phyloP scores from a whole-genome alignment of 2,113 vertebrate genomes.

The Calypte anna region DNA sequence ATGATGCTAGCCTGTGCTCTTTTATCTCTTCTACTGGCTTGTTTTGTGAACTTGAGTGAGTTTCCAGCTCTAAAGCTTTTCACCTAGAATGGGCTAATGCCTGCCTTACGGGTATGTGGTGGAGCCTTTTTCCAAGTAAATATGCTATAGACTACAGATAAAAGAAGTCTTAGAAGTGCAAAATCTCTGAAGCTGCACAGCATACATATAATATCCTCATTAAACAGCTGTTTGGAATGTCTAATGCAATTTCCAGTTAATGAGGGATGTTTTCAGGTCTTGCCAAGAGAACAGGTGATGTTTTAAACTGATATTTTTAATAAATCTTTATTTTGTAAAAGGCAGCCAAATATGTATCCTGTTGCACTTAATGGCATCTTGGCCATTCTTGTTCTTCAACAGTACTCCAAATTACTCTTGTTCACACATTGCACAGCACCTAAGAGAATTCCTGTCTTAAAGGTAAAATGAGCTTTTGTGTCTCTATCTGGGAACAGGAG shows the following conservation, averaged over 20 bases:
- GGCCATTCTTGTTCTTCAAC: background rate
- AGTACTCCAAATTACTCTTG: background rate
- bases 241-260: constrained; percentile 30
- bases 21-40: background rate
- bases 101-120: constrained; percentile 14
- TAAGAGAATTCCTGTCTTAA: background rate
- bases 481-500: background rate
- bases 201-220: background rate
- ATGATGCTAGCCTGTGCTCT: background rate
- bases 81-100: background rate
- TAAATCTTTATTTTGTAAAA: background rate
- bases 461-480: background rate
- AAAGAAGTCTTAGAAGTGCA: constrained; percentile 51
- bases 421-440: background rate
- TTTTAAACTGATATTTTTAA: constrained; percentile 11
- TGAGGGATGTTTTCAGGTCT: background rate
- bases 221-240: constrained; percentile 59
- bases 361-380: background rate
- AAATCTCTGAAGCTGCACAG: constrained; percentile 34
- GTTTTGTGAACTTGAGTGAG: background rate
- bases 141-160: constrained; percentile 18
- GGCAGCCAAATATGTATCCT: background rate
- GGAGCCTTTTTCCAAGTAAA: background rate
- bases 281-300: constrained; percentile 15
- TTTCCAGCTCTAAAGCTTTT: constrained; percentile 11